phyloP scores from a whole-genome alignment of 2,113 vertebrate genomes.

The Hiodon alosoides region DNA sequence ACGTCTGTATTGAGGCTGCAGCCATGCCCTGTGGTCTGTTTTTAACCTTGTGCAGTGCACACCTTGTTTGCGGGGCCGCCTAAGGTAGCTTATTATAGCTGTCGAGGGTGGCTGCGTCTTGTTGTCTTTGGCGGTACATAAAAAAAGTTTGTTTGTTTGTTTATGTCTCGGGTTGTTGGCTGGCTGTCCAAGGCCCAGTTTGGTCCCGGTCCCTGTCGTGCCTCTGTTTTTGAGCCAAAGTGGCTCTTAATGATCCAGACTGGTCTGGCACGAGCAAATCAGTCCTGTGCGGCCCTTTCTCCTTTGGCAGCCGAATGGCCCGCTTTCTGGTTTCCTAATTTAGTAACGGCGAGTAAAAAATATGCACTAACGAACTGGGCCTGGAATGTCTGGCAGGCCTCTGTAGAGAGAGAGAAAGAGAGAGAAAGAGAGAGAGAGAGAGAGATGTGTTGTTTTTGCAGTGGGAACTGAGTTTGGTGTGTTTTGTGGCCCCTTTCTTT shows the following conservation, averaged over 20 bases:
- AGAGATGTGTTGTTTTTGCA: neutral
- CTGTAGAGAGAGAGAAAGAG: conserved; percentile 27
- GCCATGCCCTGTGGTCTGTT: neutral
- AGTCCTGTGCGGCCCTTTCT: conserved; percentile 38
- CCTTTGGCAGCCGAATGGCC: conserved; percentile 45
- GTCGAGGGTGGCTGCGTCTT: conserved; percentile 4
- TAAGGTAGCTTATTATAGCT: conserved; percentile 14
- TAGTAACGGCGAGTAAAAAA: conserved; percentile 88
- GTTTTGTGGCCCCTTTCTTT: too few relatives aligned
- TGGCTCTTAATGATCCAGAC: conserved; percentile 29
- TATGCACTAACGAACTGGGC: conserved; percentile 59
- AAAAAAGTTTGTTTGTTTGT: conserved; percentile 29
- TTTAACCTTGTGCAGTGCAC: neutral
- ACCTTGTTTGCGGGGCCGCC: neutral
- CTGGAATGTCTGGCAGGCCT: conserved; percentile 55
- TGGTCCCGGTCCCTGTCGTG: conserved; percentile 8
- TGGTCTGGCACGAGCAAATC: conserved; percentile 31
- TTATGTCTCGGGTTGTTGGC: conserved; percentile 19
- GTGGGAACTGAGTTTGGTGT: neutral
- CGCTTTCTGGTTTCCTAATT: conserved; percentile 75
- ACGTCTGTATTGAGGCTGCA: neutral
- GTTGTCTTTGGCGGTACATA: conserved; percentile 19
- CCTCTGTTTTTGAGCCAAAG: conserved; percentile 31
- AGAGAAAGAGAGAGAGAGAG: neutral
- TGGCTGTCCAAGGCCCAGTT: neutral